A percentile compares a stretch with the other conserved stretches of the same genome.
phyloP scores from a whole-genome alignment of 2,888 invertebrate genomes.

The Osedax frankpressi region DNA sequence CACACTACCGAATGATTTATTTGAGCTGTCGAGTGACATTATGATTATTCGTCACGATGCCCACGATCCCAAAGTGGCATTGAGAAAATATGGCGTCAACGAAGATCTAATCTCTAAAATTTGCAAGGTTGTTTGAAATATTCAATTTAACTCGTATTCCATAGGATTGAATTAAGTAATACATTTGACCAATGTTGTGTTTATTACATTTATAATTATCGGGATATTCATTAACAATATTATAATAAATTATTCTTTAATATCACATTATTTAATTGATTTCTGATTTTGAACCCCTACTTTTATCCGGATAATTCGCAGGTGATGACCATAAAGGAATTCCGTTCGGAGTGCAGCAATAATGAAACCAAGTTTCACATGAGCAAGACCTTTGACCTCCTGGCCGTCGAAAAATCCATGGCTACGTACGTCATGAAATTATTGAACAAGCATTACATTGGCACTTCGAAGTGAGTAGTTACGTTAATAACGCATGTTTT shows the following conservation, averaged over 20 bases:
- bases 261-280: too few species aligned
- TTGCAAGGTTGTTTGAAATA: background rate
- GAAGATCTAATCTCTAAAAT: background rate
- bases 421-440: background rate
- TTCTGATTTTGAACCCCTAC: too few species aligned
- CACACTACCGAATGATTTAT: background rate
- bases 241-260: too few species aligned
- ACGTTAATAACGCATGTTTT: too few species aligned
- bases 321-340: background rate
- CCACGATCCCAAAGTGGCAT: background rate
- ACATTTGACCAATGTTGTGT: too few species aligned
- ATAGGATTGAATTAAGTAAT: too few species aligned
- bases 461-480: background rate
- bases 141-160: too few species aligned
- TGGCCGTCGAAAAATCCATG: background rate
- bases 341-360: background rate
- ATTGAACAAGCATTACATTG: background rate
- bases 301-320: too few species aligned
- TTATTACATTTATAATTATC: too few species aligned
- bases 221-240: too few species aligned
- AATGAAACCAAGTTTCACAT: background rate
- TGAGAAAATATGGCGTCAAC: background rate
- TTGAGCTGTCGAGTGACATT: background rate
- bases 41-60: background rate
- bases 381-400: background rate